A percentile compares a stretch with the other conserved stretches of the same genome.
Conservation (phyloP, 2,888 invertebrate genomes). For the Andricus quercusramuli region DNA sequence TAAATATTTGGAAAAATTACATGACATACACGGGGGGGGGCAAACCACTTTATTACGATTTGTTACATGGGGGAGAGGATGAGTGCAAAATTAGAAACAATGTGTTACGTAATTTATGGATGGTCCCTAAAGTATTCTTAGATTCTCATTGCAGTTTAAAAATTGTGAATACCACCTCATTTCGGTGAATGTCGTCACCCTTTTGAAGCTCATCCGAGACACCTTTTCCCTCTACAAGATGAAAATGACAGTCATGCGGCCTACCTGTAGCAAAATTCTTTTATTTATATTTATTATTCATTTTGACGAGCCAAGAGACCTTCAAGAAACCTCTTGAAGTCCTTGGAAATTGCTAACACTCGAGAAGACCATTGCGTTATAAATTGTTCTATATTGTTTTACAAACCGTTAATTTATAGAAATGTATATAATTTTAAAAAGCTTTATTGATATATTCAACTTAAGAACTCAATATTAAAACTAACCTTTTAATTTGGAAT, state of each 20-base stretch:
- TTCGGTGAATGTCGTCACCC: background rate
- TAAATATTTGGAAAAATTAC: too few relatives aligned
- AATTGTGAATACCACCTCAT: background rate
- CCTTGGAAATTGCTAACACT: background rate
- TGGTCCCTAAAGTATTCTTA: background rate
- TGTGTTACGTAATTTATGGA: too few relatives aligned
- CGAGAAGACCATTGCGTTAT: background rate
- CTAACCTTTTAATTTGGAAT: too few relatives aligned
- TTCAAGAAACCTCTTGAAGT: background rate
- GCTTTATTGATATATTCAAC: too few relatives aligned
- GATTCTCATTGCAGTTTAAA: background rate
- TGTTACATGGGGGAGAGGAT: too few relatives aligned
- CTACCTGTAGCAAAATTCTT: background rate
- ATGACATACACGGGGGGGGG: too few relatives aligned
- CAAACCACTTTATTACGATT: too few relatives aligned
- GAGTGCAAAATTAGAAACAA: too few relatives aligned
- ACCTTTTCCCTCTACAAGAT: background rate
- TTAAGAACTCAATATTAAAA: too few relatives aligned
- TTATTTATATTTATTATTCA: constrained; percentile 9
- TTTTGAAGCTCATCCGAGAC: background rate
- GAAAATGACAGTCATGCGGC: background rate
- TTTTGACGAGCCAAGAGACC: background rate
- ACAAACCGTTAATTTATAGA: too few relatives aligned
- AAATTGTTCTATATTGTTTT: background rate
- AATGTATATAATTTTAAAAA: too few relatives aligned